Evolutionary conservation across 2,113 vertebrate species (phyloP).

Genomic region (Coryphaenoides rupestris): DNA sequence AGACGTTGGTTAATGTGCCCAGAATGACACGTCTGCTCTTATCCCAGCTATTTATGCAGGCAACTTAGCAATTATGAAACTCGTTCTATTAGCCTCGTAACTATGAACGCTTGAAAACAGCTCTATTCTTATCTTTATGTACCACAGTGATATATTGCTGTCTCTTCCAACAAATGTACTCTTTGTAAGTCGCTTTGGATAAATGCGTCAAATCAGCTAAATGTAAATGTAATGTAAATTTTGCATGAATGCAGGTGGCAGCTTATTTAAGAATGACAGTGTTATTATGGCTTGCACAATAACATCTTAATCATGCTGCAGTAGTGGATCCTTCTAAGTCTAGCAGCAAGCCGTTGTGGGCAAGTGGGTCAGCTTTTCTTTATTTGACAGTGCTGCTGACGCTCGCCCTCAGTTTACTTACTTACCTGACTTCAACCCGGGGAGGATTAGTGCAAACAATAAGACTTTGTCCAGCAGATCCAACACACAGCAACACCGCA

Average conservation of each 20-base stretch:
- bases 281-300: background rate
- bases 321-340: background rate
- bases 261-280: background rate
- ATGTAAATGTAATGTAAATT: background rate
- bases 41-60: too few relatives aligned
- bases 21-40: too few relatives aligned
- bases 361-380: constrained; percentile 18
- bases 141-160: too few relatives aligned
- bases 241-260: background rate
- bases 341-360: background rate
- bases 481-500: background rate
- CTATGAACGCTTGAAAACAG: too few relatives aligned
- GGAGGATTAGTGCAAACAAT: constrained; percentile 13
- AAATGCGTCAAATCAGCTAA: too few relatives aligned
- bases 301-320: background rate
- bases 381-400: constrained; percentile 32
- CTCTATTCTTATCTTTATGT: too few relatives aligned
- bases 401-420: background rate
- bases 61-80: too few relatives aligned
- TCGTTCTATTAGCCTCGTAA: too few relatives aligned
- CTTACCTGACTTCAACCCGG: background rate
- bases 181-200: too few relatives aligned
- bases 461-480: constrained; percentile 13
- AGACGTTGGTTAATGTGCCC: too few relatives aligned
- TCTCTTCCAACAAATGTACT: too few relatives aligned